A percentile compares a stretch with the other conserved stretches of the same genome.
phyloP scores from a whole-genome alignment of 92 coral and sea anemone genomes.

The Palythoa heliodiscus region DNA sequence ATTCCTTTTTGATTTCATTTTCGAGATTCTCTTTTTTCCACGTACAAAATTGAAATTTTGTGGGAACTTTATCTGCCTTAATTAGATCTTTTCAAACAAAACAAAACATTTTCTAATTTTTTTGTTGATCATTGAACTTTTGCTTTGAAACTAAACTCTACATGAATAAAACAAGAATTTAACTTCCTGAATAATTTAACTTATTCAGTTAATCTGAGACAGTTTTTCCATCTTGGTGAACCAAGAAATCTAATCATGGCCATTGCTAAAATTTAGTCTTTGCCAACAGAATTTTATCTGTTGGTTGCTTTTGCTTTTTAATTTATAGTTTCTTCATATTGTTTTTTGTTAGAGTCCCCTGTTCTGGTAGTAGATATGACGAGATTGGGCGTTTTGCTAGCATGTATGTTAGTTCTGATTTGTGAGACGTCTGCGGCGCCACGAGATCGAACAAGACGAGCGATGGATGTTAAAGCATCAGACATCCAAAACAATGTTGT shows the following conservation, averaged over 20 bases:
- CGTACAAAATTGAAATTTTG: background rate
- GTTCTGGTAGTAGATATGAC: conserved; percentile 19
- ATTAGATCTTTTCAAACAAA: conserved; percentile 18
- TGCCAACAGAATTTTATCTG: conserved; percentile 14
- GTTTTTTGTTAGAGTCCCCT: conserved; percentile 12
- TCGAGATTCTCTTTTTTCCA: background rate
- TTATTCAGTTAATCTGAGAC: background rate
- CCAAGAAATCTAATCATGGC: conserved; percentile 14
- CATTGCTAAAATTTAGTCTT: conserved; percentile 17
- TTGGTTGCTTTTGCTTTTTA: conserved; percentile 1
- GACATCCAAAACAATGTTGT: background rate
- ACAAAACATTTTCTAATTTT: background rate
- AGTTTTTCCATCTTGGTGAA: background rate
- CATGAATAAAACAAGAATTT: conserved; percentile 33
- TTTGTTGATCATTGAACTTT: conserved; percentile 22
- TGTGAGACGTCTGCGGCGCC: conserved; percentile 18
- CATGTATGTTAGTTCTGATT: conserved; percentile 14
- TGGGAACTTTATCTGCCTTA: background rate
- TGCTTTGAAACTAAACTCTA: conserved; percentile 15
- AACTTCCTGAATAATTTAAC: conserved; percentile 22
- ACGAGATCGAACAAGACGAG: conserved; percentile 27
- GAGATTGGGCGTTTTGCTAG: background rate
- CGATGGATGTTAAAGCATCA: conserved; percentile 11
- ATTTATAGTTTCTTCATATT: conserved; percentile 3
- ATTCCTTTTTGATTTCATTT: background rate